These are phyloP conservation scores for Periophthalmus magnuspinnatus DNA, from an alignment of 2,797 vertebrate genomes.

Conservation along the genomic window DNA sequence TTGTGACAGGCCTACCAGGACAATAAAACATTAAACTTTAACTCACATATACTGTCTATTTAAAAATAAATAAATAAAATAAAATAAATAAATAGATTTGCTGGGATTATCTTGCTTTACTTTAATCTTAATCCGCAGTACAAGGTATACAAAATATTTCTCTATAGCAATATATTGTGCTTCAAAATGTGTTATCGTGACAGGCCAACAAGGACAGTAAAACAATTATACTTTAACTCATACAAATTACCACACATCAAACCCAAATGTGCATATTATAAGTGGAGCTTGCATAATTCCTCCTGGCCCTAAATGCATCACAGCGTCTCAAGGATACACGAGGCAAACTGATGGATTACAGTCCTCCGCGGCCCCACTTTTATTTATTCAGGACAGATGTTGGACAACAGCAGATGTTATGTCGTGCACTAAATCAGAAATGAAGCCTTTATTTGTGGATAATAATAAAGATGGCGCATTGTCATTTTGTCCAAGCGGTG, in stretches of 20 bases:
- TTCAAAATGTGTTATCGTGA: too few species aligned
- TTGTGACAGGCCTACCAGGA: too few species aligned
- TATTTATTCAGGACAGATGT: slow-evolving; percentile 7
- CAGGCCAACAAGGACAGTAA: too few species aligned
- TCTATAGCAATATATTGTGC: too few species aligned
- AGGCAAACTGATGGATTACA: slow-evolving; percentile 5
- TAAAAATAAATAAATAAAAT: too few species aligned
- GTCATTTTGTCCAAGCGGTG: slow-evolving; percentile 5
- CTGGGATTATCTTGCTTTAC: too few species aligned
- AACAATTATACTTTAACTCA: background rate
- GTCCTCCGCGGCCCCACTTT: slow-evolving; percentile 1
- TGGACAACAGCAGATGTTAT: slow-evolving; percentile 1
- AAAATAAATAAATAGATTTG: too few species aligned
- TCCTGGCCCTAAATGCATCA: background rate
- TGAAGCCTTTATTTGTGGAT: slow-evolving; percentile 7
- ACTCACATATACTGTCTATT: too few species aligned
- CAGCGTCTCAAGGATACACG: slow-evolving; percentile 3
- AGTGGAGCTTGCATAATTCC: background rate
- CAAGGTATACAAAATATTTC: too few species aligned
- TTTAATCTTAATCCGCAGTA: too few species aligned
- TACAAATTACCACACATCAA: background rate
- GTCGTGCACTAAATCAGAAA: slow-evolving; percentile 2
- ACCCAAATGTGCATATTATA: background rate
- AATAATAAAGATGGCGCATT: slow-evolving; percentile 10
- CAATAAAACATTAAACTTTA: too few species aligned